Conservation (phyloP, 2,888 invertebrate genomes). For the Ochropacha duplaris region DNA sequence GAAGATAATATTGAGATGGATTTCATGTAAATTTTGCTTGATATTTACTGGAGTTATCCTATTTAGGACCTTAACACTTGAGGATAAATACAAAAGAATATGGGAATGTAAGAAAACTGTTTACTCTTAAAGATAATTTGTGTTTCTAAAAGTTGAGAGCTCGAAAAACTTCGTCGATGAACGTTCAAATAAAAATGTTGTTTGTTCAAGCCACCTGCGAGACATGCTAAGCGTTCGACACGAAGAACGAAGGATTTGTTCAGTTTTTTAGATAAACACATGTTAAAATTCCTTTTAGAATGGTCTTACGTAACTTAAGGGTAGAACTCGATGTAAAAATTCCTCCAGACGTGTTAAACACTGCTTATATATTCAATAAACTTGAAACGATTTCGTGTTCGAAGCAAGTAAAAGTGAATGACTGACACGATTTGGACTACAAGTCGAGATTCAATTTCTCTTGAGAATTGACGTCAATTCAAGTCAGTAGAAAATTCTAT, state of each 20-base stretch:
- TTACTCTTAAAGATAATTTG: neutral
- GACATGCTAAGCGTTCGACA: constrained; percentile 24
- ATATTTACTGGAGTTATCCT: too few relatives aligned
- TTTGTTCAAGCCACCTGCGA: constrained; percentile 47
- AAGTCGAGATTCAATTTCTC: neutral
- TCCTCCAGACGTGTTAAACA: neutral
- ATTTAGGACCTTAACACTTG: neutral
- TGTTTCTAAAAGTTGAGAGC: constrained; percentile 1
- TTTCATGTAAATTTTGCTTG: too few relatives aligned
- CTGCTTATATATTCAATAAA: neutral
- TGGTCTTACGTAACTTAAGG: neutral
- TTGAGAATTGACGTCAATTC: neutral
- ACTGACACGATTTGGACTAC: neutral
- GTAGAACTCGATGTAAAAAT: neutral
- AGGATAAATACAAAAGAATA: neutral
- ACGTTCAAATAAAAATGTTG: constrained; percentile 34
- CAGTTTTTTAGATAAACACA: constrained; percentile 23
- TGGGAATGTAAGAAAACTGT: neutral
- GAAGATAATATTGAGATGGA: too few relatives aligned
- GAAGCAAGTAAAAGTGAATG: neutral
- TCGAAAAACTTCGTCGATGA: constrained; percentile 17
- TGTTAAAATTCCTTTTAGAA: neutral
- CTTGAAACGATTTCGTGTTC: neutral
- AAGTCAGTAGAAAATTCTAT: neutral
- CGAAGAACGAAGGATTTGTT: neutral